phyloP scores from a whole-genome alignment of 2,113 vertebrate genomes.

The Pollachius pollachius region DNA sequence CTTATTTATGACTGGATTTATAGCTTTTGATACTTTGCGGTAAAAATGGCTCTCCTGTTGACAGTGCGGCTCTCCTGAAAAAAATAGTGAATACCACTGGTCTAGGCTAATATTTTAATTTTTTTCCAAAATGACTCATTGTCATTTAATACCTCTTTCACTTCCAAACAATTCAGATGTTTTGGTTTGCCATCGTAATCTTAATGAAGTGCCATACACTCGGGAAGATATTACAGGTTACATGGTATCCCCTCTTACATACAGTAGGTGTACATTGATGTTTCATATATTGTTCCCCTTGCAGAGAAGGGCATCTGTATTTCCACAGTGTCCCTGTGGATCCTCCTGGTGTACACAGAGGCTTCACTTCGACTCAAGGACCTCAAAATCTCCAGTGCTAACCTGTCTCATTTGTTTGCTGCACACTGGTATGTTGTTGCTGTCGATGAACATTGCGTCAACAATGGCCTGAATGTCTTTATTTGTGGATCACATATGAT shows the following conservation, averaged over 20 bases:
- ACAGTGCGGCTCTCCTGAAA: too few relatives aligned
- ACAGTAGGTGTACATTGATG: not conserved
- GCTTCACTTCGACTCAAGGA: slow-evolving; percentile 78
- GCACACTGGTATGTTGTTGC: slow-evolving; percentile 75
- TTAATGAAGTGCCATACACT: too few relatives aligned
- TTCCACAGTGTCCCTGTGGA: slow-evolving; percentile 78
- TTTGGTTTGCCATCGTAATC: not conserved
- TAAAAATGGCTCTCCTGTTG: too few relatives aligned
- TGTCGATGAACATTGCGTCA: not conserved
- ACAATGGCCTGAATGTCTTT: not conserved
- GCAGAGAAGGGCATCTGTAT: slow-evolving; percentile 80
- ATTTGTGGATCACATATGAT: not conserved
- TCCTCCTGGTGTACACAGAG: slow-evolving; percentile 79
- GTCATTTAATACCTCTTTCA: too few relatives aligned
- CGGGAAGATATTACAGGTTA: not conserved
- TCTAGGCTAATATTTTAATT: not conserved
- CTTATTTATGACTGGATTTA: too few relatives aligned
- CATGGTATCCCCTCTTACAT: not conserved
- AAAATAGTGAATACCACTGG: too few relatives aligned
- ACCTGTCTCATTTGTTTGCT: slow-evolving; percentile 79
- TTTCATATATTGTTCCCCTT: slow-evolving; percentile 7
- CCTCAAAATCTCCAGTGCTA: slow-evolving; percentile 76
- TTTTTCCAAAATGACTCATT: too few relatives aligned
- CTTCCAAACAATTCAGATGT: too few relatives aligned
- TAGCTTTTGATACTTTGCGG: too few relatives aligned